Base-by-base conservation (phyloP, 37 sponge, comb jelly and placozoan genomes). In the Agelas oroides region DNA sequence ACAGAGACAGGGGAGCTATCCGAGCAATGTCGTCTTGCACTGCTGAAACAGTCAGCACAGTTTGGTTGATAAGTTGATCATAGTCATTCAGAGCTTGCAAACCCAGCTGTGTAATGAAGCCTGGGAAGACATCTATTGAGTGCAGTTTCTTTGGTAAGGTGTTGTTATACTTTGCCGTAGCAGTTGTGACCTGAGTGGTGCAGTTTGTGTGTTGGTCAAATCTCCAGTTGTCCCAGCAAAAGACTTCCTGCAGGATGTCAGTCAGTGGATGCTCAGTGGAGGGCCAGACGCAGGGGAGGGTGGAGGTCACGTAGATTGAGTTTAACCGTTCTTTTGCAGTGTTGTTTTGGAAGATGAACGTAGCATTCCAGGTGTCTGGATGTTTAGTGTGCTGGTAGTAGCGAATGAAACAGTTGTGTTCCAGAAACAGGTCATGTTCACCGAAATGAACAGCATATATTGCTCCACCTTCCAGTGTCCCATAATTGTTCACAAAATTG, bases 321-420 rank as follows among this genome's bases (percentile, higher is more conserved):
- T 46, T 73, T 6, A 21, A 55, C 31, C 40, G 1, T n/a, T 41
- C n/a, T 5, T 68, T 33, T 16, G 78, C 91, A 40, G 30, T 55
- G 67, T 91, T 91, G 13, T 59, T 75, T 1, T 24, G 19, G 66
- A 91, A 91, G 2, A 6, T 27, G 35, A 91, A 65, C 1, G 34
- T 76, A 15, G 81, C 36, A 21, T 65, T 77, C 91, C 91, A 91
- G 8, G 69, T n/a, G 5, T 21, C 31, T 18, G 77, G 77, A 2
- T 6, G 36, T 11, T 23, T 39, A n/a, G 62, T 61, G 56, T 40
- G 59, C 36, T 82, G 57, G 75, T 74, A 72, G 53, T 80, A 85
- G 19, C 77, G 79, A 18, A 91, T 40, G 66, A 91, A 91, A 28
- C 91, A 91, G 55, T 80, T 84, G 19, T 58, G 67, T 5, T 65